Evolutionary conservation across 2,888 invertebrate species (phyloP).

Genomic region (Harpalus rufipes): DNA sequence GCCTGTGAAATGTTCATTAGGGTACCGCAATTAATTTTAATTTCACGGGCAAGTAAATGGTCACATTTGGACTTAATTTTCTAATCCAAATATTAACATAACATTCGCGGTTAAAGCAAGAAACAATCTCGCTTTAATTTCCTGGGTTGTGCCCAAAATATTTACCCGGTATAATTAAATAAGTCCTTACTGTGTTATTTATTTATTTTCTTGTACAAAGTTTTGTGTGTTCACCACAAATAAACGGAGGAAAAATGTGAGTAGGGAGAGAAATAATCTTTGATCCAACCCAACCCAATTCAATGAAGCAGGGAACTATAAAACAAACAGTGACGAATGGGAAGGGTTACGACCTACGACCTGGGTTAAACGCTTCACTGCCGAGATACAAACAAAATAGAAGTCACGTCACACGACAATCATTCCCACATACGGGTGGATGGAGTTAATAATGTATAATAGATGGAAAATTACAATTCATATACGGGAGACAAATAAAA

Average conservation of each 20-base stretch:
- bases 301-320: constrained; percentile 60
- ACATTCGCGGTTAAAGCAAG: background rate
- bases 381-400: background rate
- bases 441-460: background rate
- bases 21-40: constrained; percentile 20
- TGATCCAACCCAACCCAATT: constrained; percentile 44
- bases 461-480: background rate
- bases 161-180: background rate
- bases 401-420: background rate
- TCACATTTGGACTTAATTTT: constrained; percentile 15
- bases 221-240: background rate
- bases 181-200: background rate
- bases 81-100: constrained; percentile 30
- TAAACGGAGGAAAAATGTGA: background rate
- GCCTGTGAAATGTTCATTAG: constrained; percentile 12
- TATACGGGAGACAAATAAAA: background rate
- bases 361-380: constrained; percentile 55
- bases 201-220: background rate
- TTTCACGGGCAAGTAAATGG: constrained; percentile 12
- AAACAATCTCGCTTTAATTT: constrained; percentile 3
- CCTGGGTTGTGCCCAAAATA: background rate
- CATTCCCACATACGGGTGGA: constrained; percentile 1
- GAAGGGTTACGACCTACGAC: constrained; percentile 54
- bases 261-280: constrained; percentile 24
- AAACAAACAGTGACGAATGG: constrained; percentile 62